Conservation (phyloP, 2,113 vertebrate species). For the Leucopternis melanops region DNA sequence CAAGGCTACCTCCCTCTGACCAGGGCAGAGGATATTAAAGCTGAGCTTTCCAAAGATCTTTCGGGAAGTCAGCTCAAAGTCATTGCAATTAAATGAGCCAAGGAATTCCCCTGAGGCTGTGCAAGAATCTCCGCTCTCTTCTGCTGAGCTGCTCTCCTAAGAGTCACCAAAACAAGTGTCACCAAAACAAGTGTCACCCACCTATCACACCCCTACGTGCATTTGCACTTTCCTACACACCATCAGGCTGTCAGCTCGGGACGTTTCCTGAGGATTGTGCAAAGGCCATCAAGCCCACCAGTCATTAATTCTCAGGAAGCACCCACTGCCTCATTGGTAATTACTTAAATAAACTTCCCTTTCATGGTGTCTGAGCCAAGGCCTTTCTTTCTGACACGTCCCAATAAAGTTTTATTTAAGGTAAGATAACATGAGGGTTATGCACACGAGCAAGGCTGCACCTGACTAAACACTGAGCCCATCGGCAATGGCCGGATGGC, state of each 20-base stretch:
- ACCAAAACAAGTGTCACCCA: background rate
- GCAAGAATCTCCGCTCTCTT: background rate
- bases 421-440: background rate
- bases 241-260: background rate
- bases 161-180: background rate
- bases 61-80: background rate
- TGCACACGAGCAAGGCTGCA: background rate
- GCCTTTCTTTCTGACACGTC: background rate
- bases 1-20: background rate
- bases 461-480: constrained; percentile 35
- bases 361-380: background rate
- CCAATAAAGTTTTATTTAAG: background rate
- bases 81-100: background rate
- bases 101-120: background rate
- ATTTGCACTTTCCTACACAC: background rate
- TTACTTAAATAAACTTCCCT: constrained; percentile 46
- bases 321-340: background rate
- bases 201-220: background rate
- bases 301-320: constrained; percentile 11
- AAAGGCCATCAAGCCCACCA: background rate
- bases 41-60: background rate
- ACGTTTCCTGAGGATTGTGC: background rate
- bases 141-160: background rate
- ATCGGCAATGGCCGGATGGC: background rate
- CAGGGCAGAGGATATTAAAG: background rate